phyloP scores from a whole-genome alignment of 2,113 vertebrate genomes.

The Ibidorhyncha struthersii region DNA sequence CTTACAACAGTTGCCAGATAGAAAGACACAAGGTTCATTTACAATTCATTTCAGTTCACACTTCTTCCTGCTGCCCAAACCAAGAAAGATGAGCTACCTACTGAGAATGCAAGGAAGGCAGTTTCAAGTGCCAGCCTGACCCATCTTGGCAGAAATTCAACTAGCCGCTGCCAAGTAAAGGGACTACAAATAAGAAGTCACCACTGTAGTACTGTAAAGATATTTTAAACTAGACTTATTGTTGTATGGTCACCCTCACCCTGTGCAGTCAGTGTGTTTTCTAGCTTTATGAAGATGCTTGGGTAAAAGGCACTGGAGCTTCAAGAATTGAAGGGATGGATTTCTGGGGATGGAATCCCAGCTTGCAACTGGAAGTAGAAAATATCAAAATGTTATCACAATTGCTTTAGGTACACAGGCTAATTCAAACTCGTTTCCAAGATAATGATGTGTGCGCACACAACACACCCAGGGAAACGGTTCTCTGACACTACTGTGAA shows the following conservation, averaged over 20 bases:
- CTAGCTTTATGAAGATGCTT: neutral
- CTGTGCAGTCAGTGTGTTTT: neutral
- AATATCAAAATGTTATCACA: slow-evolving; percentile 44
- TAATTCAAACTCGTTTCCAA: slow-evolving; percentile 32
- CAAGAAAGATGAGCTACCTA: slow-evolving; percentile 43
- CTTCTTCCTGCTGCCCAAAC: neutral
- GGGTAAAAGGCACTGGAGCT: neutral
- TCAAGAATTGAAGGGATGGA: slow-evolving; percentile 10
- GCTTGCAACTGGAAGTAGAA: slow-evolving; percentile 44
- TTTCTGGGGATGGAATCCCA: slow-evolving; percentile 33
- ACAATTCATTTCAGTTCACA: neutral
- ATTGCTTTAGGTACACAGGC: slow-evolving; percentile 5
- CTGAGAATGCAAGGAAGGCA: slow-evolving; percentile 41
- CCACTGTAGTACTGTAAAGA: neutral
- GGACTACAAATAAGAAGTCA: neutral
- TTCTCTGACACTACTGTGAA: neutral
- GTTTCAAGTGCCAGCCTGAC: slow-evolving; percentile 20
- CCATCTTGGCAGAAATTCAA: neutral
- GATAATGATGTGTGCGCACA: neutral
- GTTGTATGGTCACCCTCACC: neutral
- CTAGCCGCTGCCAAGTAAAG: neutral
- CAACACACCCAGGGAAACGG: neutral
- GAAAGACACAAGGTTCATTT: neutral
- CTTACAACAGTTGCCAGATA: neutral
- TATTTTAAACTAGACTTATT: slow-evolving; percentile 16